Conservation (phyloP, 2,888 invertebrate genomes). For the Cataglyphis albicans region DNA sequence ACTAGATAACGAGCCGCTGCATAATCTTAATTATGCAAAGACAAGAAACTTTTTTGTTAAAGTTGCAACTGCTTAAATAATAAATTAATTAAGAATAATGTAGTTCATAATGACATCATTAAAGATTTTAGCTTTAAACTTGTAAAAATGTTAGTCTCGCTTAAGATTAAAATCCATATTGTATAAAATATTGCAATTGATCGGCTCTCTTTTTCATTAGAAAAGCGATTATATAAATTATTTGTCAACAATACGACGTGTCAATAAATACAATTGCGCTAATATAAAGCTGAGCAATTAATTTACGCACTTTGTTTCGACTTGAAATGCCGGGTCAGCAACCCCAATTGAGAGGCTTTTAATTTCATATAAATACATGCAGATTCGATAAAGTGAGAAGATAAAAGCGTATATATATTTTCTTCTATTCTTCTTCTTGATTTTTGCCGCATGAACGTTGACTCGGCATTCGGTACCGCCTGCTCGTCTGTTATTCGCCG, state of each 20-base stretch:
- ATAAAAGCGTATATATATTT: neutral
- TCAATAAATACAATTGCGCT: neutral
- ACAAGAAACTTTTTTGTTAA: neutral
- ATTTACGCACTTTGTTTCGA: constrained; percentile 2
- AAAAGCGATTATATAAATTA: neutral
- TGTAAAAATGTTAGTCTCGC: neutral
- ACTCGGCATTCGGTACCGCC: constrained; percentile 19
- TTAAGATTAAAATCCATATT: neutral
- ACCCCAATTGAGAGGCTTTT: neutral
- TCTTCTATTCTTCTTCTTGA: neutral
- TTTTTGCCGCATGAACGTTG: constrained; percentile 36
- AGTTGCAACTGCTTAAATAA: neutral
- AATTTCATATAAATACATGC: neutral
- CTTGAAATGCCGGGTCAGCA: neutral
- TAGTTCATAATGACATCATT: neutral
- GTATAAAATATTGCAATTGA: neutral
- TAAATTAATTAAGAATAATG: neutral
- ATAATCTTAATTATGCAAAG: neutral
- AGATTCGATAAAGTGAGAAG: neutral
- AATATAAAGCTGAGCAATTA: neutral
- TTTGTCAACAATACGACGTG: neutral
- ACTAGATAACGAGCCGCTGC: neutral
- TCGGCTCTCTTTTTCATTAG: neutral
- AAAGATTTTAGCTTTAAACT: neutral
- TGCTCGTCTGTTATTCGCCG: constrained; percentile 27